Base-by-base conservation (phyloP, 1,140 invertebrate species). In the Whitmania pigra region DNA sequence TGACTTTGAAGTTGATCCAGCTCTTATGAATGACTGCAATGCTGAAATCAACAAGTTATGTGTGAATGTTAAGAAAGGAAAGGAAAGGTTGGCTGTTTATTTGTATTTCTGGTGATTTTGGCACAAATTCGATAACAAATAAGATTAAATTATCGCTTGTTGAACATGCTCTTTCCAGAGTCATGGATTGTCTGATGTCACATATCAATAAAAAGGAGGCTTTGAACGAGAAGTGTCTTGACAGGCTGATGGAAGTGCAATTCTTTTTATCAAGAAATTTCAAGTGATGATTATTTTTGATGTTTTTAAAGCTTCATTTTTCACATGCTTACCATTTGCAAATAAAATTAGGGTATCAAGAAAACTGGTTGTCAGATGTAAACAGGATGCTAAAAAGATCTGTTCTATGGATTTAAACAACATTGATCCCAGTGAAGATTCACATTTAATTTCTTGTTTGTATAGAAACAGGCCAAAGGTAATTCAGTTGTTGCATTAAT, bases 201-300 rank as follows among this genome's bases (percentile, higher is more conserved):
- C 89, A 93, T 72, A 83, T 97, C 53, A 91, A 90, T 53, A 88
- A 89, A 49, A 36, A 18, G 0, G 86, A 87, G 55, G 82, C 87
- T 67, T 97, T 98, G 94, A 89, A 86, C 2, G 87, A 87, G 71
- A 87, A 89, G 22, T 99, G 96, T 84, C 91, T 95, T 84, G 86
- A 89, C 69, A 89, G 91, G 31, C 83, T 99, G 43, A 84, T 97
- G 25, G 92, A 97, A 84, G 94, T 98, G 78, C 94, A 98, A 78
- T 98, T 95, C 81, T 99, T 99, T 83, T 87, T 97, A 67, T 89
- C 92, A 0, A 87, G 95, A 76, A 91, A 97, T 83, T 98, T 92
- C 77, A 92, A 90, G 82, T 84, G 79, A 77, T 75, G 76, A 66
- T 25, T 17, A 20, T 53, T 27, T 20, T 69, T 53, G 53, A 17